These are phyloP conservation scores for Holocentrus rufus DNA, from an alignment of 2,797 vertebrate species.

Conservation along the genomic window DNA sequence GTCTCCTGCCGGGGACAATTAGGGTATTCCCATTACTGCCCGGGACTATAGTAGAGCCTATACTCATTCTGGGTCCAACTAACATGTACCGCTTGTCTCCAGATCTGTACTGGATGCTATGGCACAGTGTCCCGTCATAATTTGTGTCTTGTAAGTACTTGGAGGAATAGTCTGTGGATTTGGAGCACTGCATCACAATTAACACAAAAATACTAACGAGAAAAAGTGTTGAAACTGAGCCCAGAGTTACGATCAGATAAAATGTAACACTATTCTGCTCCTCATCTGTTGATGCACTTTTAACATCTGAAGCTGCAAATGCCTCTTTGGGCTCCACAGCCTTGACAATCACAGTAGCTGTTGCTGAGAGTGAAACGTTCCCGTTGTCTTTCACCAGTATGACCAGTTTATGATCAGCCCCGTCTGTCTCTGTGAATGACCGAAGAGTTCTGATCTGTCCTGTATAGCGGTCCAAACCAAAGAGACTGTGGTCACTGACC, in stretches of 20 bases:
- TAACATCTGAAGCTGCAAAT: constrained; percentile 58
- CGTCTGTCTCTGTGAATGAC: constrained; percentile 50
- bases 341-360: constrained; percentile 62
- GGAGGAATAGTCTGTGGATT: constrained; percentile 49
- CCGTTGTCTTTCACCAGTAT: constrained; percentile 74
- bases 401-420: constrained; percentile 52
- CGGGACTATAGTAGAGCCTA: constrained; percentile 60
- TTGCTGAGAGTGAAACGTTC: constrained; percentile 66
- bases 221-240: constrained; percentile 64
- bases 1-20: constrained; percentile 43
- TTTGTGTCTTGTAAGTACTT: constrained; percentile 58
- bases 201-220: constrained; percentile 60
- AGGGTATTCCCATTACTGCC: constrained; percentile 64
- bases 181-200: constrained; percentile 63
- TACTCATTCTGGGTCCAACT: constrained; percentile 69
- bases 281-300: constrained; percentile 28
- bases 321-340: constrained; percentile 58
- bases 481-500: constrained; percentile 51
- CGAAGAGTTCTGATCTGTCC: constrained; percentile 59
- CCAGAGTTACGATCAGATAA: constrained; percentile 68
- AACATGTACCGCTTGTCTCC: constrained; percentile 74
- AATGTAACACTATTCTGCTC: constrained; percentile 35
- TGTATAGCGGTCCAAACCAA: constrained; percentile 53
- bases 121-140: constrained; percentile 59
- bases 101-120: constrained; percentile 75